Percentiles rank a stretch among this genome's conserved stretches.
Conservation (phyloP, 1,140 invertebrate genomes). For the Brachionus koreanus region DNA sequence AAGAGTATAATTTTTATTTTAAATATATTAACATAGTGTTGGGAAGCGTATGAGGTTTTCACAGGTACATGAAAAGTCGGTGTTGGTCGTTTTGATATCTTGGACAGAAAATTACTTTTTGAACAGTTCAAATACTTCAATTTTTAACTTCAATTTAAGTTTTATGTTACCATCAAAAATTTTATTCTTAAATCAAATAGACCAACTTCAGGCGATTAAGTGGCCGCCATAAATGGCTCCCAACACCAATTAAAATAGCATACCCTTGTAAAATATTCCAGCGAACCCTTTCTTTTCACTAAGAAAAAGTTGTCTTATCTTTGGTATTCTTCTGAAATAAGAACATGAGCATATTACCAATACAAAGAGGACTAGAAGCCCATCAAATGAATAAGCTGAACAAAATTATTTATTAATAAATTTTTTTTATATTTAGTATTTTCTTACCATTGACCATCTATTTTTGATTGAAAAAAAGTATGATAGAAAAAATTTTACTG, state of each 20-base stretch:
- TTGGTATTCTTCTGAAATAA: constrained; percentile 56
- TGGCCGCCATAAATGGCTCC: too few species aligned
- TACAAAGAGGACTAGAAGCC: constrained; percentile 54
- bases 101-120: too few species aligned
- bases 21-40: neutral
- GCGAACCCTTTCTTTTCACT: constrained; percentile 58
- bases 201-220: too few species aligned
- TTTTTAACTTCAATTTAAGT: too few species aligned
- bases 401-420: neutral
- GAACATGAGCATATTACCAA: constrained; percentile 57
- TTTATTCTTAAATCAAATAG: too few species aligned
- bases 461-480: neutral
- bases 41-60: too few species aligned
- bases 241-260: neutral
- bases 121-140: too few species aligned
- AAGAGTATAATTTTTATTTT: neutral
- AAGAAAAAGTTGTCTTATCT: constrained; percentile 55
- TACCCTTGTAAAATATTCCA: constrained; percentile 59
- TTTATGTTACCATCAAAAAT: too few species aligned
- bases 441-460: neutral
- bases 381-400: constrained; percentile 58
- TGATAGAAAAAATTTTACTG: neutral
- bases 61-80: too few species aligned
- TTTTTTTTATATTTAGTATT: neutral
- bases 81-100: too few species aligned